These are phyloP conservation scores for Bradypodion ventrale DNA, from an alignment of 2,797 vertebrate species.

Conservation along the genomic window DNA sequence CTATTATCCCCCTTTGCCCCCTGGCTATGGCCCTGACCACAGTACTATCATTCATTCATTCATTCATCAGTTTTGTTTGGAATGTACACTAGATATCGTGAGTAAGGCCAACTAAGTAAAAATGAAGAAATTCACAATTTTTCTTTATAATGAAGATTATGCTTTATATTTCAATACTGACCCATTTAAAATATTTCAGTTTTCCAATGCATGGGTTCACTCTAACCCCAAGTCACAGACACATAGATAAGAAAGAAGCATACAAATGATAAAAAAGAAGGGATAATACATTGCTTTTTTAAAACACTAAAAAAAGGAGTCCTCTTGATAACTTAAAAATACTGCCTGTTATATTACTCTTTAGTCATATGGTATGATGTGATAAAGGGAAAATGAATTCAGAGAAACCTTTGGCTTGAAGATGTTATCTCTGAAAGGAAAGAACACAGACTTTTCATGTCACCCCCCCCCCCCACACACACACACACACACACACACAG, in stretches of 20 bases:
- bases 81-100: neutral
- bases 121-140: neutral
- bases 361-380: constrained; percentile 26
- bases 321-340: constrained; percentile 32
- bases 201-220: constrained; percentile 3
- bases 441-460: constrained; percentile 2
- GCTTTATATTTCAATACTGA: neutral
- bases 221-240: constrained; percentile 26
- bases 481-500: too few relatives aligned
- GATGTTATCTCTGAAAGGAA: neutral
- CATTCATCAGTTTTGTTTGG: neutral
- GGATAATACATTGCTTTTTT: constrained; percentile 38
- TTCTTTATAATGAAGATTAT: constrained; percentile 30
- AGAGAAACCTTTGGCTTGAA: constrained; percentile 16
- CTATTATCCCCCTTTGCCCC: too few relatives aligned
- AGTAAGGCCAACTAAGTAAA: neutral
- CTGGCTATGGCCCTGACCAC: too few relatives aligned
- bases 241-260: constrained; percentile 33
- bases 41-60: too few relatives aligned
- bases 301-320: neutral
- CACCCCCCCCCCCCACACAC: neutral
- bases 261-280: constrained; percentile 45
- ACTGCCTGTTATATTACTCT: constrained; percentile 30
- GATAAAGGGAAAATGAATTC: constrained; percentile 30
- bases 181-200: constrained; percentile 34